These are phyloP conservation scores for Drosophila subobscura DNA, from an alignment of 1,140 invertebrate species.

Conservation along the genomic window DNA sequence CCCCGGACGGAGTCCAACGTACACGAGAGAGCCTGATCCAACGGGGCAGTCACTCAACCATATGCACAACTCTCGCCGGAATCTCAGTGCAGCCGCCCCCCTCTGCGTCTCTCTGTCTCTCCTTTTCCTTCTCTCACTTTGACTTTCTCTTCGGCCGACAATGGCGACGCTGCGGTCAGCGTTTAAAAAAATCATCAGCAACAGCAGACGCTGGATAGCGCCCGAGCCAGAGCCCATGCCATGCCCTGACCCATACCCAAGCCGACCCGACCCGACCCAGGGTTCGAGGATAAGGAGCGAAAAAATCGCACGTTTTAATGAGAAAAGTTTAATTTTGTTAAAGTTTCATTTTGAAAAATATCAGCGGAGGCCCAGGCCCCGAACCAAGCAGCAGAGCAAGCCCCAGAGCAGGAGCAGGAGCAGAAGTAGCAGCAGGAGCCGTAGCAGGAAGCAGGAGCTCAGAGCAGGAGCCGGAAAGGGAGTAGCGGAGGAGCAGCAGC, in stretches of 20 bases:
- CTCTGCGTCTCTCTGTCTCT: constrained; percentile 1
- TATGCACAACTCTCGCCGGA: constrained; percentile 68
- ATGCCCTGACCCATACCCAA: no score
- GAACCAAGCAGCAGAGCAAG: constrained; percentile 7
- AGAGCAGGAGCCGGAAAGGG: no score
- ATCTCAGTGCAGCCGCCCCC: constrained; percentile 36
- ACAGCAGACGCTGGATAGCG: constrained; percentile 20
- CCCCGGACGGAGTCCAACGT: constrained; percentile 11
- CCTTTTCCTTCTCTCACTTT: neutral
- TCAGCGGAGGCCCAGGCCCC: constrained; percentile 56
- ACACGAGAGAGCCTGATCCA: constrained; percentile 14
- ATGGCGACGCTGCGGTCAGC: constrained; percentile 74
- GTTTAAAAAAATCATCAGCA: constrained; percentile 53
- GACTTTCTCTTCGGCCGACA: constrained; percentile 35
- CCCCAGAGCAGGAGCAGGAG: no score
- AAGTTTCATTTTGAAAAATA: constrained; percentile 83
- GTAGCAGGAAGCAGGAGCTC: no score
- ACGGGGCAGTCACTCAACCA: constrained; percentile 52
- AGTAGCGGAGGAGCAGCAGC: constrained; percentile 20
- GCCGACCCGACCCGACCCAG: neutral
- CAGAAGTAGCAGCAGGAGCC: no score
- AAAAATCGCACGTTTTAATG: constrained; percentile 83
- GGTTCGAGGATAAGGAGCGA: constrained; percentile 21
- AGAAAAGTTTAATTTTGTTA: constrained; percentile 84
- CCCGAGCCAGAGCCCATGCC: neutral